These are phyloP conservation scores for Lacanobia oleracea DNA, from an alignment of 2,888 invertebrate genomes.

Conservation along the genomic window DNA sequence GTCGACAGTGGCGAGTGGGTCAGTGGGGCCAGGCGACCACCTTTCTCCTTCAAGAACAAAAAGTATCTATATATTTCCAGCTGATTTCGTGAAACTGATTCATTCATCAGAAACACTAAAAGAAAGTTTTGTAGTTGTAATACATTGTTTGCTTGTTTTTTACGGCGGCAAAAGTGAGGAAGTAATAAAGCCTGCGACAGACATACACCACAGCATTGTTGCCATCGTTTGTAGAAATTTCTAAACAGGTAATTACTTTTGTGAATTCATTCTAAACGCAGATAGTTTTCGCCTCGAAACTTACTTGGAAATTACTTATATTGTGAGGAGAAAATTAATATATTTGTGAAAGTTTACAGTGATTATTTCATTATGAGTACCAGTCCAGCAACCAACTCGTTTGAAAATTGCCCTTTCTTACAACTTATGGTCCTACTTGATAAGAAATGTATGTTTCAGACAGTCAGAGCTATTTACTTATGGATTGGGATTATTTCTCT, in stretches of 20 bases:
- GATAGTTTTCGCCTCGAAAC: background rate
- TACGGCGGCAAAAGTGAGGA: conserved; percentile 60
- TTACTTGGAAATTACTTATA: conserved; percentile 12
- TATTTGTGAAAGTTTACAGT: conserved; percentile 14
- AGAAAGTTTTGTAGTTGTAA: conserved; percentile 69
- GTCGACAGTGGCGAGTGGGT: conserved; percentile 82
- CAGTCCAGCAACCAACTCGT: background rate
- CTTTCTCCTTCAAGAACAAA: conserved; percentile 81
- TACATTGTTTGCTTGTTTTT: conserved; percentile 65
- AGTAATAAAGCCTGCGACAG: conserved; percentile 52
- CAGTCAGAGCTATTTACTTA: background rate
- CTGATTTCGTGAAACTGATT: conserved; percentile 77
- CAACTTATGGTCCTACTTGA: background rate
- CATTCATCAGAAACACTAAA: conserved; percentile 65
- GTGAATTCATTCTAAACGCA: conserved; percentile 6
- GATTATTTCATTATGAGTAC: background rate
- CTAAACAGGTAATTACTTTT: conserved; percentile 42
- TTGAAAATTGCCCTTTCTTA: background rate
- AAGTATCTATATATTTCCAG: conserved; percentile 63
- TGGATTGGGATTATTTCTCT: too few species aligned
- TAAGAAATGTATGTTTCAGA: background rate
- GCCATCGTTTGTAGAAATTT: conserved; percentile 22
- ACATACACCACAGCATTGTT: conserved; percentile 24
- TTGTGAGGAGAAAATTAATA: conserved; percentile 12
- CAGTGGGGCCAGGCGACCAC: conserved; percentile 82